Evolutionary conservation across 2,888 invertebrate species (phyloP), one percentile per base, ranked within the genome.

Genomic region (Anticlea derivata): DNA sequence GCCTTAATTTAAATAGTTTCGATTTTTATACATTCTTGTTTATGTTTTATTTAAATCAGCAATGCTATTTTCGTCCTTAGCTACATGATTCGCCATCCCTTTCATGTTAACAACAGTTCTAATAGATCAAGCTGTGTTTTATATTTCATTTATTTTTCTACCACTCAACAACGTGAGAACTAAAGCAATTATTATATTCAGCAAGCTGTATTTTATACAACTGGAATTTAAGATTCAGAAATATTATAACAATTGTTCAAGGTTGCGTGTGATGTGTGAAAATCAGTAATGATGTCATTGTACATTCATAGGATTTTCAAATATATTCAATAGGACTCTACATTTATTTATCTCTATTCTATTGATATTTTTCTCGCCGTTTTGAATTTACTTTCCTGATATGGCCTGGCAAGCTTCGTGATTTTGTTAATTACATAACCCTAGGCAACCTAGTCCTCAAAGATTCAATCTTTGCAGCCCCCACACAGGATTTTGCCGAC

Each of bases 111-210:
- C 26, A 38, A 38, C 26, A 38, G n/a, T 13, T n/a, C 12, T 37
- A 6, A 8, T 8, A 12, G 35, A 6, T 37, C 22, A 20, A 23
- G 13, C 27, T 29, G 27, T 29, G 20, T 39, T 39, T 10, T 6
- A 38, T 26, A 38, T 38, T 38, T 26, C 38, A 8, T 26, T 11
- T 10, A 23, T 22, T 22, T 35, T 38, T 38, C 13, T 13, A 23
- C 20, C 26, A 22, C 40, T 31, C 17, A 12, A 11, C 38, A 33
- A 33, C 46, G 31, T 39, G 34, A 29, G 33, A 45, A 34, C 44
- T 45, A 40, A 29, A 34, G 34, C 24, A 47, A 50, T 51, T 41
- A 54, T 43, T 46, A 34, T n/a, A 58, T 55, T 54, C 54, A 54
- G 47, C 53, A 41, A 47, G 23, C 7, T 12, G 7, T 50, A 49